phyloP scores from a whole-genome alignment of 2,113 vertebrate species.

The Aphelocoma coerulescens region DNA sequence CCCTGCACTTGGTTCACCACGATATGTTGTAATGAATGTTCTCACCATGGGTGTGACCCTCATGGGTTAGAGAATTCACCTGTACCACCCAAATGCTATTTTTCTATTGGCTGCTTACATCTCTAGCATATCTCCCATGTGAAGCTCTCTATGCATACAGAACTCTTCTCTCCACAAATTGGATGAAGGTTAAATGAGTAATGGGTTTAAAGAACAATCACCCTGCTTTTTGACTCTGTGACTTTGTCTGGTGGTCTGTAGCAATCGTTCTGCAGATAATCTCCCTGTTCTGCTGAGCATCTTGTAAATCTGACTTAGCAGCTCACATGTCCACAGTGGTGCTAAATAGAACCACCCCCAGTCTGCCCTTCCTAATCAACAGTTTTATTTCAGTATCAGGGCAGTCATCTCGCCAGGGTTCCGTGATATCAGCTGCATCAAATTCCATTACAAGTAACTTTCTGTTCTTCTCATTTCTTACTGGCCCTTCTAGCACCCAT shows the following conservation, averaged over 20 bases:
- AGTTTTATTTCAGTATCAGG: not conserved
- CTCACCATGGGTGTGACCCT: not conserved
- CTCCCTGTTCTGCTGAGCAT: not conserved
- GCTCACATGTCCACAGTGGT: not conserved
- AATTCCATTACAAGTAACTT: not conserved
- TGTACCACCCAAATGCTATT: not conserved
- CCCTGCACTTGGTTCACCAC: not conserved
- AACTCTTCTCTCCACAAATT: not conserved
- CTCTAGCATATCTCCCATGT: not conserved
- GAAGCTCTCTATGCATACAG: not conserved
- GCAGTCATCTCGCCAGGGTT: not conserved
- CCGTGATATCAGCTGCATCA: fast-evolving
- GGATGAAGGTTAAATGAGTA: not conserved
- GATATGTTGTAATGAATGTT: not conserved
- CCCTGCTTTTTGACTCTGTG: not conserved
- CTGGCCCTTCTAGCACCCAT: not conserved
- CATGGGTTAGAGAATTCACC: not conserved
- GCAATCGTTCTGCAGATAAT: not conserved
- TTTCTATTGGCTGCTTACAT: not conserved
- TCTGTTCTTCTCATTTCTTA: not conserved
- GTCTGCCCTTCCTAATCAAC: not conserved
- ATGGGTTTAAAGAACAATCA: not conserved
- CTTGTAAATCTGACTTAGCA: not conserved
- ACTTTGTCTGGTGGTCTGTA: not conserved
- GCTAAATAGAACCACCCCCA: not conserved